Conservation (phyloP, 2,888 invertebrate species). For the Rhogogaster chlorosoma region DNA sequence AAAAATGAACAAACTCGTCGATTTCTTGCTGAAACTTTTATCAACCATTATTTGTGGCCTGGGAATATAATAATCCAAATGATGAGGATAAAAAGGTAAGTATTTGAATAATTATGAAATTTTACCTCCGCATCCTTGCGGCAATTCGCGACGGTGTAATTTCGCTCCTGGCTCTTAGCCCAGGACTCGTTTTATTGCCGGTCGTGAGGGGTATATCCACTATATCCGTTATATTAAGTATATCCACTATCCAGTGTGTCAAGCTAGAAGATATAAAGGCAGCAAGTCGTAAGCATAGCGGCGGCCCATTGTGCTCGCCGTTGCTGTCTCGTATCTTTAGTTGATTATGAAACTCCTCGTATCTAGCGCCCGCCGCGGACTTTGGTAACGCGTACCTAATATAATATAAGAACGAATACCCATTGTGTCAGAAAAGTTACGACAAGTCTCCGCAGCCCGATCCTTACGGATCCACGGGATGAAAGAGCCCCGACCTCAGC, state of each 20-base stretch:
- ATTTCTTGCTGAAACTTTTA: too few species aligned
- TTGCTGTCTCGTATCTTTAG: constrained; percentile 50
- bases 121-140: not conserved
- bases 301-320: constrained; percentile 41
- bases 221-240: not conserved
- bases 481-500: constrained; percentile 12
- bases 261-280: constrained; percentile 41
- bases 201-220: not conserved
- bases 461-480: constrained; percentile 27
- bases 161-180: not conserved
- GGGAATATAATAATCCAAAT: too few species aligned
- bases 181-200: not conserved
- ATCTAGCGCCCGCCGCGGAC: constrained; percentile 2
- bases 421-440: constrained; percentile 32
- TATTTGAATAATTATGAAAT: not conserved
- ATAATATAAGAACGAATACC: constrained; percentile 41
- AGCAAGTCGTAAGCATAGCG: constrained; percentile 41
- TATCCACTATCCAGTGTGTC: constrained; percentile 30
- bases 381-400: constrained; percentile 31
- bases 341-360: constrained; percentile 51
- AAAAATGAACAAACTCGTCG: too few species aligned
- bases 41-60: too few species aligned
- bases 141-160: not conserved
- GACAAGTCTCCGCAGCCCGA: not conserved
- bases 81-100: not conserved